Evolutionary conservation across 2,113 vertebrate species (phyloP).

Genomic region (Perca flavescens): DNA sequence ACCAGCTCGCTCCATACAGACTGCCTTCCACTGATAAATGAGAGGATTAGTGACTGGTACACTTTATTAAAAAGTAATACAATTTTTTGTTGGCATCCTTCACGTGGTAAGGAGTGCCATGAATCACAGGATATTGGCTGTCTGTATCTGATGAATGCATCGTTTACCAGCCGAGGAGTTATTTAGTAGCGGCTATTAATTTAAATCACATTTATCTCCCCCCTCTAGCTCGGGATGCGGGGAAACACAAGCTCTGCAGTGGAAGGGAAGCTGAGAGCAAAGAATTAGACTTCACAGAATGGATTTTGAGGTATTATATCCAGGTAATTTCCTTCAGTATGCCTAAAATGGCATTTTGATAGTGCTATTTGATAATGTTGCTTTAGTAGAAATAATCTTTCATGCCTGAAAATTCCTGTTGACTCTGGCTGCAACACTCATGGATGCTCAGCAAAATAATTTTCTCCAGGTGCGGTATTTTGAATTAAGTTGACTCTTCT

Average conservation of each 20-base stretch:
- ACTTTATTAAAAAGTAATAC: constrained; percentile 99
- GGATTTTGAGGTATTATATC: constrained; percentile 6
- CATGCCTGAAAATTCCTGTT: background rate
- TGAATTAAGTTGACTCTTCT: constrained; percentile 1
- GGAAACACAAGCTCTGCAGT: constrained; percentile 49
- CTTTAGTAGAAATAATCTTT: background rate
- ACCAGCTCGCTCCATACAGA: constrained; percentile 88
- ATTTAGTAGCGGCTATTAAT: constrained; percentile 99
- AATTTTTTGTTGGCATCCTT: constrained; percentile 99
- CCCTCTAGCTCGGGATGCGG: constrained; percentile 41
- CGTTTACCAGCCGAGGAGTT: constrained; percentile 99
- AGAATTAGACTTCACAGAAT: constrained; percentile 36
- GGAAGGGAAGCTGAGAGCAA: constrained; percentile 38
- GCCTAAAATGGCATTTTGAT: constrained; percentile 20
- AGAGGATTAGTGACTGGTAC: constrained; percentile 96
- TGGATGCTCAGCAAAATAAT: background rate
- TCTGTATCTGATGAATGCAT: constrained; percentile 99
- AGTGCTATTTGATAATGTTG: constrained; percentile 9
- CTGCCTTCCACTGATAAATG: constrained; percentile 94
- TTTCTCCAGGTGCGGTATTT: background rate
- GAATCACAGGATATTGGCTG: constrained; percentile 99
- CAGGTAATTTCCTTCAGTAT: constrained; percentile 23
- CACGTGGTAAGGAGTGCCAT: constrained; percentile 94
- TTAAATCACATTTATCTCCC: constrained; percentile 99
- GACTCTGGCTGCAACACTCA: background rate